Base-by-base conservation (phyloP, 2,113 vertebrate genomes). In the Oryzias celebensis region DNA sequence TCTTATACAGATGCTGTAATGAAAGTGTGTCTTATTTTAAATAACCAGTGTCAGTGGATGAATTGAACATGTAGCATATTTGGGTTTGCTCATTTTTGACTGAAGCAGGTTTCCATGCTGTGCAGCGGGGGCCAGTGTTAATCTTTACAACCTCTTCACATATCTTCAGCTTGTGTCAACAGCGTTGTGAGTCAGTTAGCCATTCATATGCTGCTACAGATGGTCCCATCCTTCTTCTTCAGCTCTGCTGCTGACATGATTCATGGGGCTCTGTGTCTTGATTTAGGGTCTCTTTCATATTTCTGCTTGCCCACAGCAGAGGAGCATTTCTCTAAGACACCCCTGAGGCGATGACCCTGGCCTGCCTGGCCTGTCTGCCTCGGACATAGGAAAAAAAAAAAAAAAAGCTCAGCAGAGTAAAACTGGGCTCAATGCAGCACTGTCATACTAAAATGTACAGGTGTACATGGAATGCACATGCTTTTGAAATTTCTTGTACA, bases 231-330 rank as follows among this genome's bases (percentile, higher is more conserved):
- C 55, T 75, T 85, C 86, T 78, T 85, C 82, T 73, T 83, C 80
- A 80, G 68, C 83, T 63, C 77, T 7, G 77, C 88, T 26, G 76
- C 77, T 71, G 84, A 88, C 89, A 87, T 90, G 88, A 92, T 91
- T 92, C 87, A 91, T 88, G 87, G 83, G 87, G 71, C 84, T 73
- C 80, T 87, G 90, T 73, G 89, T 90, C 85, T 88, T 91, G 88
- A 88, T 90, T 91, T 88, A 87, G 77, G 67, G 77, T 77, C 85
- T 79, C 87, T 78, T 89, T 85, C 90, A 87, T 87, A 84, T 89
- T 90, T 89, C 87, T 92, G 83, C 71, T 68, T 62, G 70, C 77
- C 83, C 87, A 80, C 64, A 65, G 86, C 85, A 78, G 76, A 89
- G 89, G 87, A 74, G 82, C 78, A 91, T 92, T 91, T 91, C 89